phyloP scores from a whole-genome alignment of 30 jellyfish, hydroid and myxozoan genomes.

The Hydractinia symbiolongicarpus region DNA sequence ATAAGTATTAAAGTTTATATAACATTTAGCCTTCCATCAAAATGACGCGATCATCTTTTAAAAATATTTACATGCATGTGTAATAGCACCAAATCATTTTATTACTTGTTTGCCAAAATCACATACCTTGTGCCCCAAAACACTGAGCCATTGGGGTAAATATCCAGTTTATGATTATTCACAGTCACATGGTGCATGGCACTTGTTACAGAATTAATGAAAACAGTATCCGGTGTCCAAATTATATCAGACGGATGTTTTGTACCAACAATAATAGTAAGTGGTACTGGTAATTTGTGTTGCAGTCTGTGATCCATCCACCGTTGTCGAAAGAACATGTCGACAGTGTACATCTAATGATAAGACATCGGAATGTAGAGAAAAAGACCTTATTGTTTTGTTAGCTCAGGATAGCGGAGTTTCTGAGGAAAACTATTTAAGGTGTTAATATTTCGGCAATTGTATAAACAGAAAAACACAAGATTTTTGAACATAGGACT shows the following conservation, averaged over 20 bases:
- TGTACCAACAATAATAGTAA: slow-evolving; percentile 62
- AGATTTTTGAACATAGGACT: too few species aligned
- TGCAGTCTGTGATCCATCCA: slow-evolving; percentile 73
- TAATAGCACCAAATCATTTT: background rate
- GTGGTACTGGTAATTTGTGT: slow-evolving; percentile 41
- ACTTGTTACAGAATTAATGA: slow-evolving; percentile 71
- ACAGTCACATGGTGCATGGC: slow-evolving; percentile 94
- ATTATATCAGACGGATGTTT: slow-evolving; percentile 69
- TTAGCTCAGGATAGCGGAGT: background rate
- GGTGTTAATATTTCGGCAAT: background rate
- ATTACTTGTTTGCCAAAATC: background rate
- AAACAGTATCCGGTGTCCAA: slow-evolving; percentile 98
- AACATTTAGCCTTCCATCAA: too few species aligned
- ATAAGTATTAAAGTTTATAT: too few species aligned
- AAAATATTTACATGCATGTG: too few species aligned
- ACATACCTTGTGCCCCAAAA: slow-evolving; percentile 97
- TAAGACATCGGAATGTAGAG: background rate
- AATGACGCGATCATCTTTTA: too few species aligned
- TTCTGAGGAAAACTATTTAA: background rate
- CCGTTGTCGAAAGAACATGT: slow-evolving; percentile 88
- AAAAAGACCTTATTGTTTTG: too few species aligned
- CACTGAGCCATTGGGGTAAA: slow-evolving; percentile 83
- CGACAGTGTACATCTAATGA: slow-evolving; percentile 61
- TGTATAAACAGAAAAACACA: background rate
- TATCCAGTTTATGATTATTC: slow-evolving; percentile 75